These are phyloP conservation scores for Alviniconcha marisindica DNA, from an alignment of 1,140 invertebrate species.

Conservation along the genomic window DNA sequence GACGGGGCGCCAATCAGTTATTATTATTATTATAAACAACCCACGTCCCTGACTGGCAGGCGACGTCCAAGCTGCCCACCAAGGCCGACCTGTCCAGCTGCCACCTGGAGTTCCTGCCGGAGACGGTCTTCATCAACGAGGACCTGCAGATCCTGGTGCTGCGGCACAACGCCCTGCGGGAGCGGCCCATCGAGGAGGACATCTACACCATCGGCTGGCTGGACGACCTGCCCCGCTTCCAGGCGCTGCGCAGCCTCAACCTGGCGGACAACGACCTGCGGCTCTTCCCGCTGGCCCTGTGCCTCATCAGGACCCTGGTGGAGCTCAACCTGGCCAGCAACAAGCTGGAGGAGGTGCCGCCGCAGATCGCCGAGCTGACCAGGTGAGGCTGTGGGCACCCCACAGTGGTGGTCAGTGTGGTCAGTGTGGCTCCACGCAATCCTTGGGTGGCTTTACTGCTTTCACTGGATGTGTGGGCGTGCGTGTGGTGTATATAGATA, in stretches of 20 bases:
- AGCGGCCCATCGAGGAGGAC: conserved; percentile 74
- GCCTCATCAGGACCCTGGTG: conserved; percentile 67
- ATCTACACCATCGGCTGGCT: conserved; percentile 71
- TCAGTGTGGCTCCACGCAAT: no score
- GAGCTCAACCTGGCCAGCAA: conserved; percentile 75
- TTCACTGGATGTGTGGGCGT: no score
- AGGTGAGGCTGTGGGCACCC: conserved; percentile 65
- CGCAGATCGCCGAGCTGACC: conserved; percentile 66
- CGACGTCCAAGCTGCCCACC: conserved; percentile 74
- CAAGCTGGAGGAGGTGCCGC: conserved; percentile 72
- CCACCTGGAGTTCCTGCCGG: conserved; percentile 75
- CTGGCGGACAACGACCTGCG: conserved; percentile 73
- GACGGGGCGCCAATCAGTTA: no score
- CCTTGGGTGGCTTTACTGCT: no score
- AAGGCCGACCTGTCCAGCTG: conserved; percentile 75
- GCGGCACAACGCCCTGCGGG: conserved; percentile 72
- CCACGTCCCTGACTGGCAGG: conserved; percentile 53
- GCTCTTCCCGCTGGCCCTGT: conserved; percentile 70
- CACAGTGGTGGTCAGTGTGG: no score
- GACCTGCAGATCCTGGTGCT: conserved; percentile 72
- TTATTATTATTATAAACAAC: no score
- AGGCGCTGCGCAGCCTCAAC: conserved; percentile 69
- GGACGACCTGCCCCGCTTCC: conserved; percentile 65
- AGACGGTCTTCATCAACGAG: conserved; percentile 75
- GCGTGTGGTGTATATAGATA: no score